A percentile compares a stretch with the other conserved stretches of the same genome.
Evolutionary conservation across 2,113 vertebrate species (phyloP).

Genomic region (Myotis brandtii): DNA sequence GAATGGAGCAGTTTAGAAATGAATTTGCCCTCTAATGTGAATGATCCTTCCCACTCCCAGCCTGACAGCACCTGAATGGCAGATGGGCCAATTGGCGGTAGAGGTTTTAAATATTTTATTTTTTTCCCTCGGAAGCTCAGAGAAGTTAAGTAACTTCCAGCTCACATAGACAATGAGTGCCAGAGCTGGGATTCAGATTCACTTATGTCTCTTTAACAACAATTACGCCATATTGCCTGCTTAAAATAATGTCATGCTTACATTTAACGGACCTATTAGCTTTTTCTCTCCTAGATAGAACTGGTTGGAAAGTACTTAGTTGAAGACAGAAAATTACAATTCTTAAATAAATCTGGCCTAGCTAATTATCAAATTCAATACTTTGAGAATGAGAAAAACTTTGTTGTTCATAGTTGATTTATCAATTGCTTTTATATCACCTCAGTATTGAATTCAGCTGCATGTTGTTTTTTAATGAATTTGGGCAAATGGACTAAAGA

Average conservation of each 20-base stretch:
- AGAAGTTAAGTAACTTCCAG: background rate
- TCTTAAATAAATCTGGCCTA: slow-evolving; percentile 2
- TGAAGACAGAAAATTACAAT: background rate
- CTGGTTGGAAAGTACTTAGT: background rate
- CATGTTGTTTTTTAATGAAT: slow-evolving; percentile 52
- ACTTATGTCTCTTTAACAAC: background rate
- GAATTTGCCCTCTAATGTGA: slow-evolving; percentile 5
- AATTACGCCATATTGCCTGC: background rate
- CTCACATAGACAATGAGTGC: background rate
- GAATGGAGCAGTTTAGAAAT: background rate
- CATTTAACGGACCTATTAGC: background rate
- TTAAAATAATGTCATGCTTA: background rate
- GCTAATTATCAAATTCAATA: slow-evolving; percentile 47
- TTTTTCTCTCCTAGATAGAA: background rate
- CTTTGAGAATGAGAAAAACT: slow-evolving; percentile 17
- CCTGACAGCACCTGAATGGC: background rate
- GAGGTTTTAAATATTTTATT: slow-evolving; percentile 35
- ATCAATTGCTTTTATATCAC: slow-evolving; percentile 24
- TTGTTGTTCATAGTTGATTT: slow-evolving; percentile 33
- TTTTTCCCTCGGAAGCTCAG: background rate
- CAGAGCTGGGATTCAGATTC: background rate
- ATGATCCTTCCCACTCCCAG: background rate
- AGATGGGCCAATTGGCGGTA: background rate
- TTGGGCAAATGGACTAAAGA: slow-evolving; percentile 32
- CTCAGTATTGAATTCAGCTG: slow-evolving; percentile 40